Evolutionary conservation across 2,797 vertebrate species (phyloP).

Genomic region (Sebastes hubbsi): DNA sequence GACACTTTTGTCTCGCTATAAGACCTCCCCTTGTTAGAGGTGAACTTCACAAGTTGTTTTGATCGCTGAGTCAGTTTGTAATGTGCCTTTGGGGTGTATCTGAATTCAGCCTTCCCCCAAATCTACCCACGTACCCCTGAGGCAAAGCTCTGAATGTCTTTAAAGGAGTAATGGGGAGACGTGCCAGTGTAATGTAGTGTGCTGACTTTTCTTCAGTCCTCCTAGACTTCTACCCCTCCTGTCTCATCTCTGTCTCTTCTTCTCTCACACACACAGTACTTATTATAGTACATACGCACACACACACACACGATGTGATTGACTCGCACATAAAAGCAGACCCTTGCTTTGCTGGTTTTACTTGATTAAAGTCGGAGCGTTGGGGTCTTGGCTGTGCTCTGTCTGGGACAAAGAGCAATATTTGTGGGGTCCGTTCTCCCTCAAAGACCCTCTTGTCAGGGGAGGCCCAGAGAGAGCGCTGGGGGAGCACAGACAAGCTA

Average conservation of each 20-base stretch:
- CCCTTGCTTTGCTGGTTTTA: conserved; percentile 78
- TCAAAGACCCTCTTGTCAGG: conserved; percentile 86
- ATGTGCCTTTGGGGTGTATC: conserved; percentile 76
- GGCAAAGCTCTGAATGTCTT: conserved; percentile 79
- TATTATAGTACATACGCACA: conserved; percentile 3
- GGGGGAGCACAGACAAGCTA: conserved; percentile 86
- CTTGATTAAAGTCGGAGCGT: conserved; percentile 80
- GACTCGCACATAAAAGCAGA: conserved; percentile 74
- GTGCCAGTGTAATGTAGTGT: conserved; percentile 74
- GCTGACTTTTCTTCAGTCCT: conserved; percentile 72
- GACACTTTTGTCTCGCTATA: conserved; percentile 47
- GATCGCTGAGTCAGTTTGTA: conserved; percentile 79
- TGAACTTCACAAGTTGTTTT: conserved; percentile 80
- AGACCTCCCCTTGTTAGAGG: conserved; percentile 72
- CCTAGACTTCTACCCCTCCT: conserved; percentile 60
- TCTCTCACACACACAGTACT: conserved; percentile 29
- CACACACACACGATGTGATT: conserved; percentile 57
- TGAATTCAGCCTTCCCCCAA: conserved; percentile 74
- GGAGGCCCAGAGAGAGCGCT: conserved; percentile 86
- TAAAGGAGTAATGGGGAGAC: conserved; percentile 74
- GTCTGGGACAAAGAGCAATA: conserved; percentile 81
- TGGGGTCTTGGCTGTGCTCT: conserved; percentile 75
- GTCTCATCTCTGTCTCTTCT: conserved; percentile 47
- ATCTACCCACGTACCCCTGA: conserved; percentile 80
- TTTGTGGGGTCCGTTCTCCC: conserved; percentile 83